Base-by-base conservation (phyloP, 2,888 invertebrate species). In the Alsophila aescularia region DNA sequence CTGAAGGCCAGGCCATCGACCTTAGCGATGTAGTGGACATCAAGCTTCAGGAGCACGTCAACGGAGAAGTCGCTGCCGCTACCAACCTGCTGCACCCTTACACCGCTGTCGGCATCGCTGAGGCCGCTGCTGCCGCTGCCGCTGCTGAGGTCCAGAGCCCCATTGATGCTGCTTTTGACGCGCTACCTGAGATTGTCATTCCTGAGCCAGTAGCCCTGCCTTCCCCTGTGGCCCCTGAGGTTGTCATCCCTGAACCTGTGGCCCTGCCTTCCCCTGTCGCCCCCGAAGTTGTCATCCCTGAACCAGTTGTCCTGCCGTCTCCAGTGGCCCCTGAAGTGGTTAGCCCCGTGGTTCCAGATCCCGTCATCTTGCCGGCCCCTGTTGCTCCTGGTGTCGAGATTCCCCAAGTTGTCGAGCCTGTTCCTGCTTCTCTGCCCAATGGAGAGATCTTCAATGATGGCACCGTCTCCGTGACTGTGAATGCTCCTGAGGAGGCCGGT, bases 381-480 rank as follows among this genome's bases (percentile, higher is more conserved):
- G 66, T 43, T n/a, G 35, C 40, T 14, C 59, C 65, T 14, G 62
- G 40, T 9, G 24, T 32, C 15, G 29, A n/a, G 2, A 2, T 12
- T 12, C 32, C 55, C 36, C 41, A 47, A 13, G 57, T 49, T 6
- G 37, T 50, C 2, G 32, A 54, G n/a, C 60, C 64, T 1, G 51
- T 41, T 0, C 52, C 63, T 9, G 44, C 44, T 16, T 21, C 45
- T 8, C 16, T 67, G 2, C 72, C 76, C 8, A 66, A 57, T 24
- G 81, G 81, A 8, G 84, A 85, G 40, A 32, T 87, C 10, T 87
- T 68, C 70, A 87, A 87, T 52, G 77, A 88, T 31, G 87, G 87
- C 1, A 44, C 66, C 1, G 87, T 86, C 1, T 80, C 82, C 41
- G 77, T 87, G 1, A 57, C 67, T 1, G 53, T 87, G 9, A 85